phyloP scores from a whole-genome alignment of 2,888 invertebrate species.

The Tenthredo mesomela region DNA sequence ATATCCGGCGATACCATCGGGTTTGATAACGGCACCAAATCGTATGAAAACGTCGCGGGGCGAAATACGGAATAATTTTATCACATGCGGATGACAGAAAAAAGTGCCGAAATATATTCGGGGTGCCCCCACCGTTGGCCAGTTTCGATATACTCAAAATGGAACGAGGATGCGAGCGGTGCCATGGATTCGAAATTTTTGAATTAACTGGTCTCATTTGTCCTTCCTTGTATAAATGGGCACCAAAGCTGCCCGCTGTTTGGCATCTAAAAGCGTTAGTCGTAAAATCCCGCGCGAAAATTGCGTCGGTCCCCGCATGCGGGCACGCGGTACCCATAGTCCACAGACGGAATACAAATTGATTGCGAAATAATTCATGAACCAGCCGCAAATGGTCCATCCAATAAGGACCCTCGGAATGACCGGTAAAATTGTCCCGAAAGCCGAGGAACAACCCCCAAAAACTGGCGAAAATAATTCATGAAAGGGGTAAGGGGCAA shows the following conservation, averaged over 20 bases:
- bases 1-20: neutral
- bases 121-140: neutral
- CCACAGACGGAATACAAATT: conserved; percentile 59
- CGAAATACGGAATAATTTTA: neutral
- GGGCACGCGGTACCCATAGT: neutral
- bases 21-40: neutral
- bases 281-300: conserved; percentile 49
- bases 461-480: conserved; percentile 53
- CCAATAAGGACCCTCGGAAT: conserved; percentile 55
- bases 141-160: neutral
- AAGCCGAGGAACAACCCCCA: conserved; percentile 47
- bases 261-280: conserved; percentile 34
- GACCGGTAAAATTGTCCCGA: conserved; percentile 54
- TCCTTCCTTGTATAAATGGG: neutral
- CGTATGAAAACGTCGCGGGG: neutral
- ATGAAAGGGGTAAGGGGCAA: conserved; percentile 41
- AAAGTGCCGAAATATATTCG: neutral
- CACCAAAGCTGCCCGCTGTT: neutral
- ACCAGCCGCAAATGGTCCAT: conserved; percentile 54
- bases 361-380: conserved; percentile 61
- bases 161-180: neutral
- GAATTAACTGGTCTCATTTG: neutral
- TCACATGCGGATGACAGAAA: neutral
- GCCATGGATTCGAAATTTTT: neutral
- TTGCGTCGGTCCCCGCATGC: conserved; percentile 4